Percentiles rank a stretch among this genome's conserved stretches.
Evolutionary conservation across 2,888 invertebrate species (phyloP).

Genomic region (Xylophagus ater): DNA sequence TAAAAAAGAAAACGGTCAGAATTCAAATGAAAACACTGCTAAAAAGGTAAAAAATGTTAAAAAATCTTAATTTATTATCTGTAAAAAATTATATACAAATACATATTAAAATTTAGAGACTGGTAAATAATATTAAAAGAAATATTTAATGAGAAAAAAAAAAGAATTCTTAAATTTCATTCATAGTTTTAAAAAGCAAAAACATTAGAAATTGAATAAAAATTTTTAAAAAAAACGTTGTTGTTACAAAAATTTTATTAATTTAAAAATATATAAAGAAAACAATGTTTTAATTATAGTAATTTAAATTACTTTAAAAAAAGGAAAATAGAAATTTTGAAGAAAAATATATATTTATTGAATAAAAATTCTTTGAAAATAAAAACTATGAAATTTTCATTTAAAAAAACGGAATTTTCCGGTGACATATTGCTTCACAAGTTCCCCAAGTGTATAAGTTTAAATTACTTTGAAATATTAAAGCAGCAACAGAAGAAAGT

Average conservation of each 20-base stretch:
- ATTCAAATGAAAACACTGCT: not conserved
- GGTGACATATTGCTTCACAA: no score
- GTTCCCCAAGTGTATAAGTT: no score
- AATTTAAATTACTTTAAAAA: no score
- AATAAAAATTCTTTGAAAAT: conserved; percentile 5
- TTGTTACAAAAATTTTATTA: not conserved
- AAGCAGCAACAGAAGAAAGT: no score
- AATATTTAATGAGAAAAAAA: not conserved
- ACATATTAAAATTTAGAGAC: conserved; percentile 18
- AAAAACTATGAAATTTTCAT: no score
- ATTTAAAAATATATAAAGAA: no score
- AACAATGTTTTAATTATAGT: no score
- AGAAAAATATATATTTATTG: conserved; percentile 11
- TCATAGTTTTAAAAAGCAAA: no score
- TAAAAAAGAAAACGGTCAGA: not conserved
- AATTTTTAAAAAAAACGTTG: not conserved
- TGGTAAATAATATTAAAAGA: conserved; percentile 2
- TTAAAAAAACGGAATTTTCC: no score
- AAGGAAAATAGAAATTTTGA: no score
- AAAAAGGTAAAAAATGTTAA: not conserved
- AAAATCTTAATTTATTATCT: no score
- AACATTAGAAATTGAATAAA: not conserved
- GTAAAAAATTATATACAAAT: conserved; percentile 6
- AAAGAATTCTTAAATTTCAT: conserved; percentile 6
- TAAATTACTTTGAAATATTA: no score